phyloP scores from a whole-genome alignment of 2,888 invertebrate genomes.

The Zaprionus lineosus region DNA sequence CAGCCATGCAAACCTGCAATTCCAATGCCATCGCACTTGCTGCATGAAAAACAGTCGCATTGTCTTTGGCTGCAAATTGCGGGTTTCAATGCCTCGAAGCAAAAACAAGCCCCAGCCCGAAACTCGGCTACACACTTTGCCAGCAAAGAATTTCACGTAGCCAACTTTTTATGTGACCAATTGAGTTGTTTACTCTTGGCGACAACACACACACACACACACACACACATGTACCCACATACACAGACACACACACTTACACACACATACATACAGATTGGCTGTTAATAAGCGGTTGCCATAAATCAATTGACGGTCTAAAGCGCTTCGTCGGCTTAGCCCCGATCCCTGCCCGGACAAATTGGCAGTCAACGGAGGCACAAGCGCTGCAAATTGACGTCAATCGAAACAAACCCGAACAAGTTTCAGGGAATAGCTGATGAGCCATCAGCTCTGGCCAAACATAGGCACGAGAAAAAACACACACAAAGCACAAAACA shows the following conservation, averaged over 20 bases:
- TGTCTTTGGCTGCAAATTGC: constrained; percentile 40
- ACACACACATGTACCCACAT: no score
- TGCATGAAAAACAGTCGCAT: constrained; percentile 35
- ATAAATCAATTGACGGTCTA: constrained; percentile 60
- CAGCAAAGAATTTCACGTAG: constrained; percentile 48
- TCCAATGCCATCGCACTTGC: constrained; percentile 10
- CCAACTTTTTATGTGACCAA: constrained; percentile 30
- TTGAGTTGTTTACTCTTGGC: constrained; percentile 39
- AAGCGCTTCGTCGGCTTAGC: constrained; percentile 10
- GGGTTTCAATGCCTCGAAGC: constrained; percentile 20
- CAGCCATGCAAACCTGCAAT: constrained; percentile 51
- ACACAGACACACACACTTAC: not conserved
- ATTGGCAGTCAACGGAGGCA: constrained; percentile 4
- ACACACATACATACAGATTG: constrained; percentile 24
- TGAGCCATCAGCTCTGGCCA: not conserved
- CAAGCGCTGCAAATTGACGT: constrained; percentile 38
- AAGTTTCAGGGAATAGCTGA: constrained; percentile 25
- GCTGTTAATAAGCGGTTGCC: constrained; percentile 50
- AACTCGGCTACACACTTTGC: constrained; percentile 44
- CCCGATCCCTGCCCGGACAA: no score
- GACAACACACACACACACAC: constrained; percentile 4
- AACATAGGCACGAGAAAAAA: not conserved
- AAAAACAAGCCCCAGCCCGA: constrained; percentile 36
- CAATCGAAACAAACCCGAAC: constrained; percentile 33
- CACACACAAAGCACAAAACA: no score